Evolutionary conservation across 1,140 invertebrate species (phyloP), one percentile per base, ranked within the genome.

Genomic region (Argopecten irradians): DNA sequence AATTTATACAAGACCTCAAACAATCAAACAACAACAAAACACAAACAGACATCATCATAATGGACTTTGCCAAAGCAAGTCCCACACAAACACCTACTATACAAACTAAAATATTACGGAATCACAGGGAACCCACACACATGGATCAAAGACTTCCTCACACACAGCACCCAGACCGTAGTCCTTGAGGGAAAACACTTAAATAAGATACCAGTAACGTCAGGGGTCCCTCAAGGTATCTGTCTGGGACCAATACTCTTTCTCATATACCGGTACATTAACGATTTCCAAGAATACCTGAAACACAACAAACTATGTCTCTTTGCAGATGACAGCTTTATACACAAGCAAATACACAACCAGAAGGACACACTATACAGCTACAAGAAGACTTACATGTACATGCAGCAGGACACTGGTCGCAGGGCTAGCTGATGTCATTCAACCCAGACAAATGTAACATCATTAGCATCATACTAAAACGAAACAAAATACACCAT

Each of bases 71-170:
- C 36, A 39, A 39, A 39, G 36, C 36, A 86, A 86, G 86, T 89
- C 9, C 71, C 39, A 46, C 88, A 85, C 46, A 55, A 33, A 41
- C 28, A 34, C 19, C 84, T 91, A 32, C 19, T 89, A n/a, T 86
- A 89, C 39, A 92, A 90, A 89, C 55, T 90, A n/a, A 84, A 85
- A 55, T 55, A 34, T 22, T 90, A 90, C 83, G 89, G 89, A 7
- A 86, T 92, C 22, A 83, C 0, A 34, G 84, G 82, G 19, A 85
- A 88, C n/a, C 34, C 39, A 19, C n/a, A 43, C 19, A 22, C 28
- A 35, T 91, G 90, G 88, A 88, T 89, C 0, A 32, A 82, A 82
- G 46, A 83, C 83, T 89, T 39, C 88, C 5, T 55, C 82, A 89
- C 8, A 82, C 86, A 16, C 83, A 85, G 34, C 55, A 35, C 36